Percentiles rank a stretch among this genome's conserved stretches.
Evolutionary conservation across 2,888 invertebrate species (phyloP).

Genomic region (Cabera pusaria): DNA sequence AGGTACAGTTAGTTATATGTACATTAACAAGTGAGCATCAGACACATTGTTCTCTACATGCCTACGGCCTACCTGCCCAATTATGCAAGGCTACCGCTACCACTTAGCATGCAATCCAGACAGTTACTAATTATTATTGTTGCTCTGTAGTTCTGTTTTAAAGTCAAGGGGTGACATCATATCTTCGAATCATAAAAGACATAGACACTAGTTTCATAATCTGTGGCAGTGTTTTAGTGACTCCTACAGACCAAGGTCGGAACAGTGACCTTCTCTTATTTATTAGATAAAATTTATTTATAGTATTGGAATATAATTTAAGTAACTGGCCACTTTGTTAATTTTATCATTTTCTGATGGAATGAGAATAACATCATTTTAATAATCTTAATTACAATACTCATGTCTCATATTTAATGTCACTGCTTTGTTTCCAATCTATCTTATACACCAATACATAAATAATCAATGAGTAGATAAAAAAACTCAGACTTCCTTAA

Average conservation of each 20-base stretch:
- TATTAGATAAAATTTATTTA: slow-evolving; percentile 4
- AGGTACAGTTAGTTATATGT: too few relatives aligned
- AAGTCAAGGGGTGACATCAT: slow-evolving; percentile 70
- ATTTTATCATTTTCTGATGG: too few relatives aligned
- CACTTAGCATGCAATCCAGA: slow-evolving; percentile 58
- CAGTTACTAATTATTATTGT: slow-evolving; percentile 48
- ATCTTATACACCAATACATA: too few relatives aligned
- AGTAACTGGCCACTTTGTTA: too few relatives aligned
- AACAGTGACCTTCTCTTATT: slow-evolving; percentile 1
- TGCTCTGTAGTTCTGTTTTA: slow-evolving; percentile 43
- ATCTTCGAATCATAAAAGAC: slow-evolving; percentile 46
- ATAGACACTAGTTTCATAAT: too few relatives aligned
- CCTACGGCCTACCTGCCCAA: slow-evolving; percentile 22
- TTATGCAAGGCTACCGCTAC: slow-evolving; percentile 44
- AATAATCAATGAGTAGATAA: too few relatives aligned
- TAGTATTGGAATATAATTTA: slow-evolving; percentile 1
- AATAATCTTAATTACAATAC: too few relatives aligned
- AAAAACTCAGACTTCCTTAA: too few relatives aligned
- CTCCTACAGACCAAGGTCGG: slow-evolving; percentile 51
- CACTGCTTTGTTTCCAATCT: too few relatives aligned
- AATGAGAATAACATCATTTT: too few relatives aligned
- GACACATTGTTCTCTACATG: slow-evolving; percentile 12
- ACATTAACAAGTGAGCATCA: too few relatives aligned
- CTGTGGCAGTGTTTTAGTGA: slow-evolving; percentile 45
- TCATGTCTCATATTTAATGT: too few relatives aligned